Conservation (phyloP, 1,140 invertebrate species). For the Tetragnatha versicolor region DNA sequence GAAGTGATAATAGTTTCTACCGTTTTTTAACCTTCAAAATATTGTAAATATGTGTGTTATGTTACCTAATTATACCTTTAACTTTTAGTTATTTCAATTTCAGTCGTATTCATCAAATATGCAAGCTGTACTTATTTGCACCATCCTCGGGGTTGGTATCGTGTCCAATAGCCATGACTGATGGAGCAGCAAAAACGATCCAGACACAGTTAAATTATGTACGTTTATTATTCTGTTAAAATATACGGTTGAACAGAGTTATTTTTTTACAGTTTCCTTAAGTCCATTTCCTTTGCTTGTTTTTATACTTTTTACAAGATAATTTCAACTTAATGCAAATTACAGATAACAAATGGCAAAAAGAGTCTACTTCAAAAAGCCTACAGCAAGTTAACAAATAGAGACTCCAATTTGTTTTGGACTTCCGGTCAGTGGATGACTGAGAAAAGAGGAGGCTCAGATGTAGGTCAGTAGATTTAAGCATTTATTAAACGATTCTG, state of each 20-base stretch:
- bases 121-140: slow-evolving; percentile 69
- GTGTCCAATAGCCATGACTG: slow-evolving; percentile 74
- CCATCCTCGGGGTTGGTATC: slow-evolving; percentile 69
- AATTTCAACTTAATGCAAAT: background rate
- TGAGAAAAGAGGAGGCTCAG: slow-evolving; percentile 71
- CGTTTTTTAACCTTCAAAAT: too few relatives aligned
- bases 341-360: background rate
- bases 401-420: slow-evolving; percentile 69
- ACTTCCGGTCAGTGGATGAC: slow-evolving; percentile 75
- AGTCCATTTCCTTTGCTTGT: too few relatives aligned
- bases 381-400: slow-evolving; percentile 64
- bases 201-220: slow-evolving; percentile 60
- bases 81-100: too few relatives aligned
- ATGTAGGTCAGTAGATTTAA: slow-evolving; percentile 66
- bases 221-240: background rate
- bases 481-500: background rate
- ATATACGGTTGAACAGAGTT: too few relatives aligned
- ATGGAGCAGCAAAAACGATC: slow-evolving; percentile 70
- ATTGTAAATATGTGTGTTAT: too few relatives aligned
- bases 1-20: too few relatives aligned
- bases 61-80: too few relatives aligned
- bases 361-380: slow-evolving; percentile 60
- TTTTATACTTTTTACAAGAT: background rate
- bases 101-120: slow-evolving; percentile 70
- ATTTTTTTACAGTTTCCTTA: too few relatives aligned